Percentiles rank a stretch among this genome's conserved stretches.
phyloP scores from a whole-genome alignment of 2,797 vertebrate species.

The Urocyon cinereoargenteus region DNA sequence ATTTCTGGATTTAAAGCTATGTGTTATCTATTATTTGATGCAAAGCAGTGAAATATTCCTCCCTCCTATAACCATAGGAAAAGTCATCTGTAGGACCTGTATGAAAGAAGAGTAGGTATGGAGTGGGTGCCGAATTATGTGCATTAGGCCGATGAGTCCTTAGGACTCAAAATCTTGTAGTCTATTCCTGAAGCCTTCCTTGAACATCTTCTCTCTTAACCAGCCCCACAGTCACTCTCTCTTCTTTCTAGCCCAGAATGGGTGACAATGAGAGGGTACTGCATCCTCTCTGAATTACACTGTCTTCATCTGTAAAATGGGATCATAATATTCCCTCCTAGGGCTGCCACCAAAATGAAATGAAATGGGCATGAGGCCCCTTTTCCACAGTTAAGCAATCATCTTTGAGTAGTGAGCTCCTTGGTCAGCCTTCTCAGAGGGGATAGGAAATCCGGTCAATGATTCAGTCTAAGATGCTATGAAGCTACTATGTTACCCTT shows the following conservation, averaged over 20 bases:
- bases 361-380: neutral
- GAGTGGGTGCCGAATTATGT: neutral
- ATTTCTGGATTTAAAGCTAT: conserved; percentile 40
- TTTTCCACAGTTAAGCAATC: neutral
- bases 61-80: neutral
- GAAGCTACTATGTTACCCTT: neutral
- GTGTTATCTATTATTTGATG: conserved; percentile 20
- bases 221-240: neutral
- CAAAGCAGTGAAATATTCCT: neutral
- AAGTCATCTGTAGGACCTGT: neutral
- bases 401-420: neutral
- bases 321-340: neutral
- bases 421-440: neutral
- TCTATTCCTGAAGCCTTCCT: neutral
- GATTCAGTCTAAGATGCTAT: neutral
- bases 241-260: neutral
- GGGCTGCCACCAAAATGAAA: neutral
- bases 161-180: neutral
- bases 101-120: neutral
- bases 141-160: fast-evolving
- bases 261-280: neutral
- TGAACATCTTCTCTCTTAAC: neutral
- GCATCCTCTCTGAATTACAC: neutral
- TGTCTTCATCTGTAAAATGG: neutral
- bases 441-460: neutral